phyloP scores from a whole-genome alignment of 2,113 vertebrate genomes.

The Ranitomeya imitator region DNA sequence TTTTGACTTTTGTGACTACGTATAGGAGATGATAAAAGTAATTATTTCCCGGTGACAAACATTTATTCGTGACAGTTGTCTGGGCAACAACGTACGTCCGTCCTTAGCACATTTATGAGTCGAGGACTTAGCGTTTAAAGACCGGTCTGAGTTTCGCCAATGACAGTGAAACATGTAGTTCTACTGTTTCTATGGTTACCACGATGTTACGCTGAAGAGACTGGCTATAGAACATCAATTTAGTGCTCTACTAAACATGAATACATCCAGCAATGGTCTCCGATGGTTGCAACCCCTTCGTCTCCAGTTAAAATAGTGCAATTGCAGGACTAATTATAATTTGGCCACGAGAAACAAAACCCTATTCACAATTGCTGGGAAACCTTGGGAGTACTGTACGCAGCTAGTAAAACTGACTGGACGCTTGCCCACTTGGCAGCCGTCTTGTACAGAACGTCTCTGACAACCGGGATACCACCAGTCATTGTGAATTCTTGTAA shows the following conservation, averaged over 20 bases:
- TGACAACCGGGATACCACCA: conserved; percentile 43
- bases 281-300: conserved; percentile 41
- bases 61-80: conserved; percentile 11
- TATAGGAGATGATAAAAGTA: background rate
- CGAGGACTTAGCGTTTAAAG: conserved; percentile 35
- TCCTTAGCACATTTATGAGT: conserved; percentile 24
- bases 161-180: conserved; percentile 35
- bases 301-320: conserved; percentile 40
- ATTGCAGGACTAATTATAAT: conserved; percentile 51
- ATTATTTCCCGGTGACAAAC: background rate
- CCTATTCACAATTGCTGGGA: conserved; percentile 51
- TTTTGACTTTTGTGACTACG: background rate
- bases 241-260: conserved; percentile 59
- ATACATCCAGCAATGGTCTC: conserved; percentile 47
- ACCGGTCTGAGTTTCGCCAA: conserved; percentile 21
- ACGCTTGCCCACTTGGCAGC: conserved; percentile 46
- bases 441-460: conserved; percentile 10
- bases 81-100: background rate
- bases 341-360: conserved; percentile 48
- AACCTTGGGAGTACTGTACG: conserved; percentile 35
- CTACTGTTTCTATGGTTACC: conserved; percentile 52
- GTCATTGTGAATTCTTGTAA: conserved; percentile 36
- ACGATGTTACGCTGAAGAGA: conserved; percentile 43
- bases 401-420: conserved; percentile 50
- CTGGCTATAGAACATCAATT: conserved; percentile 54